A percentile compares a stretch with the other conserved stretches of the same genome.
Evolutionary conservation across 2,797 vertebrate species (phyloP).

Genomic region (Choloepus didactylus): DNA sequence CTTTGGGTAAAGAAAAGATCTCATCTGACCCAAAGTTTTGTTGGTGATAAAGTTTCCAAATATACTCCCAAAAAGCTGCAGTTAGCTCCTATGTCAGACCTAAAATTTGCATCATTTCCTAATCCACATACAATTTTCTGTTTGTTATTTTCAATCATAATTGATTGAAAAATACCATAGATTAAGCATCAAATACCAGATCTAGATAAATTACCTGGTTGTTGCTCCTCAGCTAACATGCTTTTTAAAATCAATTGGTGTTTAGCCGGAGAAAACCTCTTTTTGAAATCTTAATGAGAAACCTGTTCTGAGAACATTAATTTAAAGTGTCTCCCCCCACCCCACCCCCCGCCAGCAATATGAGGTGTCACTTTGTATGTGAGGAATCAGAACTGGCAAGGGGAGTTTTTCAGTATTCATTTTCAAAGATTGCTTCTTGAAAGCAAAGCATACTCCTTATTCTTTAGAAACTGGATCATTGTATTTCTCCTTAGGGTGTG

Average conservation of each 20-base stretch:
- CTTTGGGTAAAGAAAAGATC: background rate
- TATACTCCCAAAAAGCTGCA: background rate
- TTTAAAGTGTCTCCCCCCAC: background rate
- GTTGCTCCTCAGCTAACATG: conserved; percentile 35
- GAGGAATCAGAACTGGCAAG: background rate
- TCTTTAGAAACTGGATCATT: conserved; percentile 28
- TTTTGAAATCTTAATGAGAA: conserved; percentile 60
- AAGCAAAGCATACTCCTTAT: background rate
- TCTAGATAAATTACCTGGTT: conserved; percentile 69
- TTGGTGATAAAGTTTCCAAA: conserved; percentile 7
- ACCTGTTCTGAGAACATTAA: conserved; percentile 22
- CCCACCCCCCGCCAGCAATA: background rate
- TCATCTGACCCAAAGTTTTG: background rate
- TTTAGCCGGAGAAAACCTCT: conserved; percentile 40
- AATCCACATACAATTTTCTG: conserved; percentile 15
- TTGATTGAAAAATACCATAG: conserved; percentile 8
- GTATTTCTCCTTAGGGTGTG: background rate
- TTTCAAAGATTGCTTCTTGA: conserved; percentile 3
- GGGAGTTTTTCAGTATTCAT: background rate
- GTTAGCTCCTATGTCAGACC: background rate
- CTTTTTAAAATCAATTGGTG: conserved; percentile 62
- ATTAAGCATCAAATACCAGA: background rate
- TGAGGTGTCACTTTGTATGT: background rate
- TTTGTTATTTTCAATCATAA: conserved; percentile 62
- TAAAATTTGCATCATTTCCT: background rate